Conservation (phyloP, 2,113 vertebrate genomes). For the Gila orcuttii region DNA sequence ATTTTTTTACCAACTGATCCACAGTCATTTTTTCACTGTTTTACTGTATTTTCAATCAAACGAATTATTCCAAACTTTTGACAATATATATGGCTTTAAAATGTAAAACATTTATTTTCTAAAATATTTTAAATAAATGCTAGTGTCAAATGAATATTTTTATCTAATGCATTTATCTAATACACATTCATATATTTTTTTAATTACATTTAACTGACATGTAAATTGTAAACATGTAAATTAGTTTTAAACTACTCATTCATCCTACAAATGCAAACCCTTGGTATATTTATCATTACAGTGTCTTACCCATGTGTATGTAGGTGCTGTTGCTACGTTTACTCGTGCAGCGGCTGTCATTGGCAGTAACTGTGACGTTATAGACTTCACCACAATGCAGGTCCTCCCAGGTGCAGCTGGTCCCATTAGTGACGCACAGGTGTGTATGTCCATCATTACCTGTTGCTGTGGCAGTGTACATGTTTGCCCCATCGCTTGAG, state of each 20-base stretch:
- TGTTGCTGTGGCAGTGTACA: conserved; percentile 50
- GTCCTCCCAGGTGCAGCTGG: conserved; percentile 67
- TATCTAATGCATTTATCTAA: too few species aligned
- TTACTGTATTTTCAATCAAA: too few species aligned
- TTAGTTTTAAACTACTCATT: neutral
- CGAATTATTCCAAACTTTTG: too few species aligned
- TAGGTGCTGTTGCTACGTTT: conserved; percentile 61
- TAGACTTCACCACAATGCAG: conserved; percentile 73
- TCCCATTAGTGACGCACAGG: conserved; percentile 61
- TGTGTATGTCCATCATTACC: conserved; percentile 37
- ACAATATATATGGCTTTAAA: too few species aligned
- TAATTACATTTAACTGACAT: too few species aligned
- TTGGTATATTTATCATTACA: neutral
- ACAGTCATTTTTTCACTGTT: too few species aligned
- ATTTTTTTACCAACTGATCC: too few species aligned
- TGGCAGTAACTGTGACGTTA: conserved; percentile 63
- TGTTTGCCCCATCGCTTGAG: conserved; percentile 44
- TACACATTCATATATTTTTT: too few species aligned
- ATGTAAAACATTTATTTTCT: too few species aligned
- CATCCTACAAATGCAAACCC: neutral
- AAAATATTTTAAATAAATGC: too few species aligned
- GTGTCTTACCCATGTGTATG: conserved; percentile 65
- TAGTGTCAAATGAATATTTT: too few species aligned
- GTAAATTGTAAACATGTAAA: too few species aligned
- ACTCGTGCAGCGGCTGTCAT: conserved; percentile 64